A percentile compares a stretch with the other conserved stretches of the same genome.
phyloP scores from a whole-genome alignment of 1,140 invertebrate species.

The Drosophila kepulauana region DNA sequence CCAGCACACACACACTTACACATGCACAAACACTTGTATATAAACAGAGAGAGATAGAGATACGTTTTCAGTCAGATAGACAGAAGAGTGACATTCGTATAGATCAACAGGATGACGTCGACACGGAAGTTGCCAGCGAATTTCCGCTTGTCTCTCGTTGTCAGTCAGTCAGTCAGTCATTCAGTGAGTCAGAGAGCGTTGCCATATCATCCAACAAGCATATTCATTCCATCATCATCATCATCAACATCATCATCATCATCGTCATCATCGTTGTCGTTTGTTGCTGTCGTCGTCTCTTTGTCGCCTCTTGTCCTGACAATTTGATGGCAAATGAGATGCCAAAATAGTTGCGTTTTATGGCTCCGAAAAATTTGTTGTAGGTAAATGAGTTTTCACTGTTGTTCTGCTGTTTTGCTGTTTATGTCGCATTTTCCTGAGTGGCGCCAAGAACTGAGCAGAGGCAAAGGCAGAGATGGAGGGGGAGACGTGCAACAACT shows the following conservation, averaged over 20 bases:
- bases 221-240: slow-evolving; percentile 15
- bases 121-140: slow-evolving; percentile 72
- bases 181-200: slow-evolving; percentile 11
- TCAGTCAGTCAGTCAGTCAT: slow-evolving; percentile 26
- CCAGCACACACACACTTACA: slow-evolving; percentile 5
- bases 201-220: slow-evolving; percentile 44
- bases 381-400: slow-evolving; percentile 74
- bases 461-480: neutral
- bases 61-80: neutral
- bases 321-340: slow-evolving; percentile 66
- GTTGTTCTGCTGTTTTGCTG: slow-evolving; percentile 43
- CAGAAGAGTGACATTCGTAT: slow-evolving; percentile 51
- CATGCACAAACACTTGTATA: neutral
- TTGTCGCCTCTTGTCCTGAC: slow-evolving; percentile 60
- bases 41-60: neutral
- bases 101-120: slow-evolving; percentile 67
- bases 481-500: slow-evolving; percentile 33
- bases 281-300: slow-evolving; percentile 30
- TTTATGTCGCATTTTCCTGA: slow-evolving; percentile 31
- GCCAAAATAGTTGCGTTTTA: slow-evolving; percentile 81
- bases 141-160: slow-evolving; percentile 71
- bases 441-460: neutral
- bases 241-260: slow-evolving; percentile 8
- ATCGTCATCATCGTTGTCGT: slow-evolving; percentile 14
- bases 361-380: slow-evolving; percentile 64